Evolutionary conservation across 2,888 invertebrate species (phyloP).

Genomic region (Melitaea athalia): DNA sequence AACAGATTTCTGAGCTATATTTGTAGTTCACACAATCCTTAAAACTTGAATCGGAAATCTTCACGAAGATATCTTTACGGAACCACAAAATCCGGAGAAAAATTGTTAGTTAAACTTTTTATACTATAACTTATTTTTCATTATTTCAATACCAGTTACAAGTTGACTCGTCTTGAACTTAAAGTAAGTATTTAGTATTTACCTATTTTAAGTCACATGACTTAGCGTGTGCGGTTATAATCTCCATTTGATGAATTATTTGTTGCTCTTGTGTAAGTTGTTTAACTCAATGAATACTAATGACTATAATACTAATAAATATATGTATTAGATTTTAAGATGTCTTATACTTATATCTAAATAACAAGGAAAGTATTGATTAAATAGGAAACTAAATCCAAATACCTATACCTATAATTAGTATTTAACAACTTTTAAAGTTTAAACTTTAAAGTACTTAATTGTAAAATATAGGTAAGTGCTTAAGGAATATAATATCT

Average conservation of each 20-base stretch:
- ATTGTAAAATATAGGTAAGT: too few species aligned
- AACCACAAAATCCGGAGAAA: too few species aligned
- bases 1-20: not conserved
- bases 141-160: not conserved
- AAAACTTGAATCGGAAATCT: not conserved
- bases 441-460: too few species aligned
- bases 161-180: slow-evolving; percentile 11
- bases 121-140: not conserved
- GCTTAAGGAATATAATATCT: too few species aligned
- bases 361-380: too few species aligned
- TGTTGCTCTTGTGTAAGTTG: not conserved
- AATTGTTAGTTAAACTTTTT: not conserved
- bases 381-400: too few species aligned
- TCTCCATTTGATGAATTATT: slow-evolving; percentile 15
- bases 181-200: not conserved
- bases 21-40: too few species aligned
- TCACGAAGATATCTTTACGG: not conserved
- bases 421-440: too few species aligned
- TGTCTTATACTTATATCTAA: too few species aligned
- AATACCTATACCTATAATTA: too few species aligned
- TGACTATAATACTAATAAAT: not conserved
- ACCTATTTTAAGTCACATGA: not conserved
- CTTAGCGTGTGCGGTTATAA: slow-evolving; percentile 20
- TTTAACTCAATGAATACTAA: not conserved
- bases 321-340: too few species aligned